Base-by-base conservation (phyloP, 2,888 invertebrate species). In the Phasia obesa region DNA sequence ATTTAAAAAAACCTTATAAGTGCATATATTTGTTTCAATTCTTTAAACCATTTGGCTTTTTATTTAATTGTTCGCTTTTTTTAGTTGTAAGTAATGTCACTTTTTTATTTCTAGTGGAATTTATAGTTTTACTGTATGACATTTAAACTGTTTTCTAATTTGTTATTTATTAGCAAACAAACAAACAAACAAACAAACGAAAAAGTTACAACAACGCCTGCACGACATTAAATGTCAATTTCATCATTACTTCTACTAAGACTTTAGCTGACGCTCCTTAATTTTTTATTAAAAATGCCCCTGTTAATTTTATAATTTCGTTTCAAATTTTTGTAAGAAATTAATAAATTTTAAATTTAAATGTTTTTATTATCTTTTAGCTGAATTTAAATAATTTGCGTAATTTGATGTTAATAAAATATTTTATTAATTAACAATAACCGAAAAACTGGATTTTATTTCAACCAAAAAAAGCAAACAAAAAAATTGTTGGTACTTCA, bases 191-290 rank as follows among this genome's bases (percentile, higher is more conserved):
- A n/a, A n/a, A n/a, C n/a, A n/a, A n/a, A n/a, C n/a, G n/a, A n/a
- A n/a, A 7, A 31, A 31, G 5, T 31, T 31, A 2, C 2, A 31
- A 31, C 17, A 53, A 75, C 64, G 75, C 75, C 83, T 79, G 75
- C 83, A 83, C 78, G 78, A 76, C 67, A 71, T 53, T 79, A 83
- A 83, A 83, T 79, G 83, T 79, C 83, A 83, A 76, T 79, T 83
- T 83, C 79, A 73, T 79, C 79, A 73, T 76, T 76, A 53, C 53
- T 71, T 31, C 7, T 53, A 11, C 35, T 53, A 15, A 17, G 19
- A 47, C 13, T 47, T 60, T 23, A 19, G 19, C 2, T 23, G 67
- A 47, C 83, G 49, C 83, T 83, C 79, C 79, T 71, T 57, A 35
- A 57, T 60, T 60, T 64, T 42, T 25, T 21, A 23, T 49, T 9